Conservation (phyloP, 2,888 invertebrate species). For the Linyphia triangularis region DNA sequence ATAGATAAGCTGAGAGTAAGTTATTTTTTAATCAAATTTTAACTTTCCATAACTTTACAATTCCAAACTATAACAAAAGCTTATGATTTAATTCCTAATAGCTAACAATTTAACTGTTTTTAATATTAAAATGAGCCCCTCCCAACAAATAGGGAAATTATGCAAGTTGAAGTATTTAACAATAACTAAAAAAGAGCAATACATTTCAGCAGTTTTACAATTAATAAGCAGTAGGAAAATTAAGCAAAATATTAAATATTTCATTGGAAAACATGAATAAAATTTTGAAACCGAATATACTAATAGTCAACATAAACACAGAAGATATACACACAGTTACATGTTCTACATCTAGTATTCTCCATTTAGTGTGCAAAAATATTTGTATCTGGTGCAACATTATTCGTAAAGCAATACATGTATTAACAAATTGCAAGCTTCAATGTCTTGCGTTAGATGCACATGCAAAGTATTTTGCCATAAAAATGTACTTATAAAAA, state of each 20-base stretch:
- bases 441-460: neutral
- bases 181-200: too few species aligned
- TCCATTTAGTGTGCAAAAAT: neutral
- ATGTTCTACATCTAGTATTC: too few species aligned
- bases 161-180: too few species aligned
- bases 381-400: neutral
- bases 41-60: neutral
- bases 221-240: too few species aligned
- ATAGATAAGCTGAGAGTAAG: neutral
- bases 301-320: neutral
- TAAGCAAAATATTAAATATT: too few species aligned
- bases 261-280: too few species aligned
- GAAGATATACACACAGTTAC: too few species aligned
- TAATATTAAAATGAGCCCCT: too few species aligned
- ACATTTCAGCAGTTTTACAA: too few species aligned
- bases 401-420: neutral
- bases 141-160: too few species aligned
- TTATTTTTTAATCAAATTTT: too few species aligned
- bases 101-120: too few species aligned
- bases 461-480: neutral
- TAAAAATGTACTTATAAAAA: conserved; percentile 21
- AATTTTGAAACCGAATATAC: neutral
- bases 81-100: neutral
- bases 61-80: neutral
- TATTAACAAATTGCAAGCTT: neutral